Base-by-base conservation (phyloP, 2,888 invertebrate species). In the Embidobia sp. region DNA sequence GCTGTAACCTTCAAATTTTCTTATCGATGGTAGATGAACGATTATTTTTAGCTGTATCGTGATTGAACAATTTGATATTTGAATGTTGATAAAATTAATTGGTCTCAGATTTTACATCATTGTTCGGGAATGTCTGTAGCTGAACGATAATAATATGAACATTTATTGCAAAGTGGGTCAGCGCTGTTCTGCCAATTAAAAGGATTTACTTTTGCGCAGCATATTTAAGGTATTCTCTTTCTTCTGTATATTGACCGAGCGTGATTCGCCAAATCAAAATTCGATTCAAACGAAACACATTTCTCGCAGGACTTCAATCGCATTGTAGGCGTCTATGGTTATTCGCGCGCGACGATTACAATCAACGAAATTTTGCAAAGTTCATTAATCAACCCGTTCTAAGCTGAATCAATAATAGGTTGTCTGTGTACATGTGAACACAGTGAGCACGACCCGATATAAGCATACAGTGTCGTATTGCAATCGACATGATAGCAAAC, bases 401-500 rank as follows among this genome's bases (percentile, higher is more conserved):
- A 7, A 8, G 8, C 46, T 55, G 31, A 49, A 64, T 73, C 73
- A 64, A 73, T 73, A 73, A 55, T 42, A 31, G 11, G 7, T 48
- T 31, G 33, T 33, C 16, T 33, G 31, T 57, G 19, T 16, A 37
- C 4, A 22, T 18, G 19, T 49, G 53, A 48, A 64, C 40, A 61
- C 37, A 48, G 59, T 26, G 42, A 67, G 57, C 37, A 16, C 19
- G 4, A 35, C 22, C 40, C 35, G 37, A 51, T 66, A 53, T 70
- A 51, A 78, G 49, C 35, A 64, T 55, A 59, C 63, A 51, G 73
- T 73, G 67, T 67, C 55, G 67, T 73, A 67, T 72, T 67, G 78
- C 59, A 66, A 77, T 74, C 67, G 59, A 64, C 49, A 67, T 59
- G 69, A 76, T 75, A 72, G 63, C 53, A 69, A 75, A 78, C 75